Base-by-base conservation (phyloP, 2,113 vertebrate genomes). In the Pardalotus punctatus region DNA sequence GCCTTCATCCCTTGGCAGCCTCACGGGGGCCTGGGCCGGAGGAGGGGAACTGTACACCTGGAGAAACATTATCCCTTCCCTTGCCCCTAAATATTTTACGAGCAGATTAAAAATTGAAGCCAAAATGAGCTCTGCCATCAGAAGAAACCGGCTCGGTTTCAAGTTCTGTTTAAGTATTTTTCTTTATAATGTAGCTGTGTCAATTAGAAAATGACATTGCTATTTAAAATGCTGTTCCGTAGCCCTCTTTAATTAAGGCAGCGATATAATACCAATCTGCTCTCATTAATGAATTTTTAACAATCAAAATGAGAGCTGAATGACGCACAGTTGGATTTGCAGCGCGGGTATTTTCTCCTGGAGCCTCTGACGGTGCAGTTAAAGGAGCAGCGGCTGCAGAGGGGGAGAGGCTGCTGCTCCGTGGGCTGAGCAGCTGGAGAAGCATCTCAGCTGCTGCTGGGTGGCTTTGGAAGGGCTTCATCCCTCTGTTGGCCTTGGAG, bases 91-190 rank as follows among this genome's bases (percentile, higher is more conserved):
- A 98, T 98, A 97, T 98, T 98, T 97, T 92, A 98, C 3, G 40
- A 97, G 95, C 43, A n/a, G 95, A 98, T 98, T 98, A 98, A 98
- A 98, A 96, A 98, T 98, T 97, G 93, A 98, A 96, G 90, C 88
- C 77, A 45, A 83, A 86, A 96, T n/a, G 91, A 93, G 87, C 88
- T 60, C 80, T 73, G 94, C 97, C 97, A 85, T 93, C 65, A 95
- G 92, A 78, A 69, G 96, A 82, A 69, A 62, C 48, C 51, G 1
- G 56, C 93, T 87, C 28, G 3, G 92, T 92, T 95, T 97, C 97
- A 90, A 95, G 94, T 97, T 98, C 45, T 62, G 90, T 70, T 91
- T 88, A 97, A 85, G 96, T 96, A 88, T 98, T 96, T 97, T 95
- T 97, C 94, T 97, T 91, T 96, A 91, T 97, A 94, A 97, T 73